Evolutionary conservation across 1,140 invertebrate species (phyloP), one percentile per base, ranked within the genome.

Genomic region (Dreissena rostriformis): DNA sequence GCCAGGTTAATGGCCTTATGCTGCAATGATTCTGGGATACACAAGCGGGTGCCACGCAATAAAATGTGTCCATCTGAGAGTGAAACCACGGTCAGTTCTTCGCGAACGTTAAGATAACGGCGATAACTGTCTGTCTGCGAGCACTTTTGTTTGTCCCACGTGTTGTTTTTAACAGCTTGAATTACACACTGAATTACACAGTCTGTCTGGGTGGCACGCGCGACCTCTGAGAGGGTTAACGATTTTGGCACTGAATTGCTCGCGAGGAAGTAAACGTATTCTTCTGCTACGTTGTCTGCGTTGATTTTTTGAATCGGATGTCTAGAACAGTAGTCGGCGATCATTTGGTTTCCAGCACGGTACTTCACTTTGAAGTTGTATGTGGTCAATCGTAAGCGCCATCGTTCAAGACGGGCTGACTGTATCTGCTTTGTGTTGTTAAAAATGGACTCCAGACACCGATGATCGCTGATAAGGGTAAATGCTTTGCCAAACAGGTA

Each of bases 401-500:
- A 85, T 63, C 86, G 24, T 72, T 87, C 86, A 49, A 89, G 71
- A 61, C 77, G 68, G 61, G 70, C 71, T 70, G 80, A 24, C 15
- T 79, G 63, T 78, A 66, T 28, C 55, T 71, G 26, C 55, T 79
- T 81, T 22, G 89, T 85, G 39, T 84, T 86, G 15, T 84, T 75
- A n/a, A 81, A 88, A 22, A 91, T 82, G 26, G 57, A 17, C 51
- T 82, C 84, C 49, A 91, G 71, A 61, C 85, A 28, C 84, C 66
- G 90, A 71, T 89, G 93, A 76, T 94, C 92, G 24, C 91, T 94
- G 74, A 74, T 89, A 68, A 91, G 55, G 55, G 39, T 90, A 65
- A 91, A 93, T 65, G 89, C 57, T 51, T 85, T 86, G 28, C 94
- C 94, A 55, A 92, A 88, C 26, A 92, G 84, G 29, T 88, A 95